phyloP scores from a whole-genome alignment of 2,113 vertebrate species.

The Procavia capensis region DNA sequence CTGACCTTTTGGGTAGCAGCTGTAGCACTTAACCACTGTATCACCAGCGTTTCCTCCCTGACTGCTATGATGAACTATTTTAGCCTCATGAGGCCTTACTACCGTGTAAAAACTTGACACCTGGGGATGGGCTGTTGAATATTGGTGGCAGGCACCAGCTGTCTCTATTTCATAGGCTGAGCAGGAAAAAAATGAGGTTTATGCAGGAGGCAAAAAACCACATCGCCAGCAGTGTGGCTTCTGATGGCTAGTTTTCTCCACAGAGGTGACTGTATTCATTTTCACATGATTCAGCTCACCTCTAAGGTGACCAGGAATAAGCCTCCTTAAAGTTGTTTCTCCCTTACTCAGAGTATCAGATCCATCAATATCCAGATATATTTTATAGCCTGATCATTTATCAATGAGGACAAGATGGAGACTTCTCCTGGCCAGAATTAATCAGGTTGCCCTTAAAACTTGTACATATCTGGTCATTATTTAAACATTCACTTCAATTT shows the following conservation, averaged over 20 bases:
- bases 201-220: neutral
- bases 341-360: neutral
- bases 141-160: neutral
- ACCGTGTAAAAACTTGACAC: neutral
- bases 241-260: neutral
- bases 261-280: neutral
- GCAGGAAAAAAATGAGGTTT: neutral
- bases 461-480: neutral
- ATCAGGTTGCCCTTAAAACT: neutral
- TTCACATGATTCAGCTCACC: neutral
- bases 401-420: neutral
- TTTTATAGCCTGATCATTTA: neutral
- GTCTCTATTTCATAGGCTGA: neutral
- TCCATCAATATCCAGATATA: neutral
- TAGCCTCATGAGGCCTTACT: neutral
- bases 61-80: neutral
- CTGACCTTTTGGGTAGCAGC: no score
- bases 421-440: conserved; percentile 5
- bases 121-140: neutral
- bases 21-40: no score
- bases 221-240: neutral
- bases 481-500: neutral
- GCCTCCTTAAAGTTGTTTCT: conserved; percentile 7
- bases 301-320: neutral
- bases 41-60: conserved; percentile 21